Percentiles rank a stretch among this genome's conserved stretches.
phyloP scores from a whole-genome alignment of 2,113 vertebrate genomes.

The Lontra canadensis region DNA sequence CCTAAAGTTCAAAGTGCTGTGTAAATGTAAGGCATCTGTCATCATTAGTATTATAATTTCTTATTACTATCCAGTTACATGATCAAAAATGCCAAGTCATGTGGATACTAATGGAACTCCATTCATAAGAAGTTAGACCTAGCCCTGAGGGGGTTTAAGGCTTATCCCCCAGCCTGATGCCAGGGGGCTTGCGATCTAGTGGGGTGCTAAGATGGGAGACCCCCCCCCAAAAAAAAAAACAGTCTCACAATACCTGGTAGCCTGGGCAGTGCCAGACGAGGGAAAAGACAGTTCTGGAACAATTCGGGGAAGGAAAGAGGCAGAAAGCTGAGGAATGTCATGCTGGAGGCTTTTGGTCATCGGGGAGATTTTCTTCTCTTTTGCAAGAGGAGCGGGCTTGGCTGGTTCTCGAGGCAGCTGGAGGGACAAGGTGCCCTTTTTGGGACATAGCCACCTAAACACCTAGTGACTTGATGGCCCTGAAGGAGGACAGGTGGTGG shows the following conservation, averaged over 20 bases:
- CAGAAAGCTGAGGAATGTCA: neutral
- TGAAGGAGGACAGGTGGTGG: neutral
- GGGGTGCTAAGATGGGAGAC: neutral
- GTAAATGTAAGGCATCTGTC: neutral
- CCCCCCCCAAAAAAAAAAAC: neutral
- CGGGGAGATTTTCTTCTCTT: neutral
- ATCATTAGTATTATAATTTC: neutral
- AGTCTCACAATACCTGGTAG: neutral
- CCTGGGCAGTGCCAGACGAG: neutral
- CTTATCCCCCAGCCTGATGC: neutral
- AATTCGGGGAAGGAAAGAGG: neutral
- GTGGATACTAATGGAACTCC: neutral
- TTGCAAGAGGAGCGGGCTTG: neutral
- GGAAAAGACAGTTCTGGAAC: neutral
- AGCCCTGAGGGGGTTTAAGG: neutral
- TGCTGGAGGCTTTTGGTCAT: neutral
- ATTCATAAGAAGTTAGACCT: neutral
- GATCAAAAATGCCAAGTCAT: neutral
- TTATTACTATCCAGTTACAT: neutral
- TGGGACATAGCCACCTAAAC: neutral
- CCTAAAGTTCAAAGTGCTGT: constrained; percentile 51
- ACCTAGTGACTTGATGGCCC: neutral
- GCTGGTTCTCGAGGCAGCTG: neutral
- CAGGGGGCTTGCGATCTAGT: neutral
- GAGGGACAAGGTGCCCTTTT: neutral